Evolutionary conservation across 2,888 invertebrate species (phyloP), one percentile per base, ranked within the genome.

Genomic region (Drosophila picticornis): DNA sequence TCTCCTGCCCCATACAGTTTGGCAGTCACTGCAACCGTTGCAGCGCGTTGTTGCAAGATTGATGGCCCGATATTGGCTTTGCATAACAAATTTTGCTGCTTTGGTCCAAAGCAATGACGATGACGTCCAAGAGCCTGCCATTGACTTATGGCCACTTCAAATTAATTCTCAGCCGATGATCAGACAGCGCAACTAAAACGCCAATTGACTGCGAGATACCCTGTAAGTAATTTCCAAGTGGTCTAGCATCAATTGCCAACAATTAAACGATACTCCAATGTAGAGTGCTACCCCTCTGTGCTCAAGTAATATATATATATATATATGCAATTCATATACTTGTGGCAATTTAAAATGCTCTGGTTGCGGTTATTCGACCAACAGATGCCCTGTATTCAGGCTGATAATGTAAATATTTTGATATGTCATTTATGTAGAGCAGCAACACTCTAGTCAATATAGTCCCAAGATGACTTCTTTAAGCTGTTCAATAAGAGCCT

Each of bases 111-210:
- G 63, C 70, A 64, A 40, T 56, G 66, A 76, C 56, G 73, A 65
- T 67, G 87, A 71, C 69, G 81, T 67, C 43, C 70, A 53, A 69
- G 53, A 52, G 56, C 11, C 65, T 59, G 63, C 73, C 38, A 56
- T 60, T 84, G 78, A 89, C 70, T 84, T 89, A 90, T 84, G 85
- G 73, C 72, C 83, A 87, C 72, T 87, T 81, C 57, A 75, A 88
- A 90, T 90, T 90, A 84, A 88, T 88, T 90, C 75, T 50, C 71
- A 59, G 52, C 50, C 43, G n/a, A 50, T 10, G 53, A 59, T 43
- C 51, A 46, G 58, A 55, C 50, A 57, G 36, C 43, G 34, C 32
- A 40, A 11, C 1, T 36, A 57, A 34, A 61, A 55, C 13, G 38
- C 16, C 70, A 38, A 57, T 16, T 31, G 36, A 53, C 56, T 48